Conservation (phyloP, 92 coral and sea anemone species). For the Metridium senile region DNA sequence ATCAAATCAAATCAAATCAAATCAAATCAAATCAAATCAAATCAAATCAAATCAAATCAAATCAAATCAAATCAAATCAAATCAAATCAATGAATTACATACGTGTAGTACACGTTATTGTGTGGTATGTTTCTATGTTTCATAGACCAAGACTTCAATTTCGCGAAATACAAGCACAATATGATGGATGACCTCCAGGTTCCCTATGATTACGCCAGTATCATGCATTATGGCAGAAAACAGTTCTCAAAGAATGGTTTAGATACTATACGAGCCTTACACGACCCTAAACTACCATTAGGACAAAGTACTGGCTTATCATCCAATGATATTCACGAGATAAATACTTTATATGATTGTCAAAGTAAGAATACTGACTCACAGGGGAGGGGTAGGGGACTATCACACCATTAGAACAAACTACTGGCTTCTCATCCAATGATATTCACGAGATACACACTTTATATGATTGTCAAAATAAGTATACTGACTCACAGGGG, state of each 20-base stretch:
- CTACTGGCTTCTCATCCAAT: no score
- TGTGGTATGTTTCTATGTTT: no score
- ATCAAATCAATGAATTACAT: no score
- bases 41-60: no score
- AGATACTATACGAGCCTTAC: slow-evolving; percentile 72
- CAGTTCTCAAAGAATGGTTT: slow-evolving; percentile 80
- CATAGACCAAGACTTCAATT: slow-evolving; percentile 69
- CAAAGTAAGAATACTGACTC: slow-evolving; percentile 38
- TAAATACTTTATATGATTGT: slow-evolving; percentile 86
- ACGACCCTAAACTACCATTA: slow-evolving; percentile 59
- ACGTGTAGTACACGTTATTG: no score
- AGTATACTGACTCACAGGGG: no score
- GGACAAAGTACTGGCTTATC: slow-evolving; percentile 81
- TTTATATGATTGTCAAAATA: neutral
- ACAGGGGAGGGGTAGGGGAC: neutral
- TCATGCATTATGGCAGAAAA: slow-evolving; percentile 87
- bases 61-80: no score
- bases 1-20: no score
- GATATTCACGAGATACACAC: neutral
- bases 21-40: no score
- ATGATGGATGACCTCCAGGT: slow-evolving; percentile 65
- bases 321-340: slow-evolving; percentile 64
- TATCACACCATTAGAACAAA: no score
- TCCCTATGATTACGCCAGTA: slow-evolving; percentile 85
- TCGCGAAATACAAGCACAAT: slow-evolving; percentile 67